Evolutionary conservation across 2,888 invertebrate species (phyloP), one percentile per base, ranked within the genome.

Genomic region (Caenorhabditis drosophilae): DNA sequence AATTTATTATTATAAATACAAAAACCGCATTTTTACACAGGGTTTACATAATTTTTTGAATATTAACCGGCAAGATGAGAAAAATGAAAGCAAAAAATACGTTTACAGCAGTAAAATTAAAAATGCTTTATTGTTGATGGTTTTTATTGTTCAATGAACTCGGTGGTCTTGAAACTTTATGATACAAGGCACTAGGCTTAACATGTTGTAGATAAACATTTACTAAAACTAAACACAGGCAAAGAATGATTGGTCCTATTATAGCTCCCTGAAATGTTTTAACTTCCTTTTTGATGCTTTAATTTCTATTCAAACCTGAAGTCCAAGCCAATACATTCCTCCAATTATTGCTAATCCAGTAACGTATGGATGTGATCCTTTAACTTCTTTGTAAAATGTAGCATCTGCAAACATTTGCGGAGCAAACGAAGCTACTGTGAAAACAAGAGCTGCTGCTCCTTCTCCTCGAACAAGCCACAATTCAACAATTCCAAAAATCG

Each of bases 331-430:
- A 86, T 95, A 94, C 83, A 98, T 92, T 45, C 98, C 98, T 12
- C 97, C 97, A 18, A 95, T 96, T 82, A 98, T 93, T 2, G 97
- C 92, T 53, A 98, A 87, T 34, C 95, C 97, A 9, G 96, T 96
- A 67, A 97, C 88, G 86, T 96, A 97, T 0, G 96, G 96, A 86
- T 96, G 96, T 2, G 94, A 93, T 22, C 91, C 91, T 56, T 94
- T 93, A 74, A 98, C 95, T 87, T 97, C 97, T 48, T 91, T 91
- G 84, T 97, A 96, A 75, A 98, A 94, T 20, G 93, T 91, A 0
- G 93, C 92, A 83, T 98, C 96, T 6, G 97, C 91, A 81, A 95
- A 90, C 68, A 90, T 91, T 40, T 92, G 90, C 0, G 97, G 96
- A 49, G 94, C 88, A 81, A 96, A 90, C 81, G 95, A 73, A 27